Percentiles rank a stretch among this genome's conserved stretches.
Evolutionary conservation across 2,888 invertebrate species (phyloP).

Genomic region (Drosophila multiciliata): DNA sequence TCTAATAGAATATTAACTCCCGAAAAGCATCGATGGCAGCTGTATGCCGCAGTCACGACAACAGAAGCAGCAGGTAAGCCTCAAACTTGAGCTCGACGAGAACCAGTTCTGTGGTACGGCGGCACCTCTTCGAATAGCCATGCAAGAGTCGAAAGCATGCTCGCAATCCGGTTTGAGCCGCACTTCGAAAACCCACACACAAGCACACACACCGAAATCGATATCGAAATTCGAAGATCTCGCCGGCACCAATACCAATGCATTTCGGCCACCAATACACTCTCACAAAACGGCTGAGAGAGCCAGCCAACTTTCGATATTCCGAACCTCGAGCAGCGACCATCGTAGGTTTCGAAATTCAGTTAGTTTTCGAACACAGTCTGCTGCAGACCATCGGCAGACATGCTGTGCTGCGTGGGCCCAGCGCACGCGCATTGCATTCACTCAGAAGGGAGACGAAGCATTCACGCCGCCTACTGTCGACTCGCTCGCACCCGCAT

Average conservation of each 20-base stretch:
- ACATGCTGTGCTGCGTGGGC: constrained; percentile 10
- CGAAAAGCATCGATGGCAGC: constrained; percentile 67
- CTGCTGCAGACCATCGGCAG: constrained; percentile 43
- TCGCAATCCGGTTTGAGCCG: constrained; percentile 70
- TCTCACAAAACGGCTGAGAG: constrained; percentile 30
- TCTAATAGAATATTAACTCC: constrained; percentile 84
- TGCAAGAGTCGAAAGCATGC: constrained; percentile 32
- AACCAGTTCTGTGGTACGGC: constrained; percentile 63
- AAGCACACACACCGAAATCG: constrained; percentile 21
- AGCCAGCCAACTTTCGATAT: constrained; percentile 18
- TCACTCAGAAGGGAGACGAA: constrained; percentile 26
- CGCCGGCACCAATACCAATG: constrained; percentile 58
- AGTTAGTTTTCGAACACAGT: constrained; percentile 63
- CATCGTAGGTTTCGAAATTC: constrained; percentile 66
- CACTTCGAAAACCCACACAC: constrained; percentile 50
- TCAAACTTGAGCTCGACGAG: constrained; percentile 38
- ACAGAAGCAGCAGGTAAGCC: constrained; percentile 63
- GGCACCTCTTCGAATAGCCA: constrained; percentile 27
- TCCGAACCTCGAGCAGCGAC: constrained; percentile 40
- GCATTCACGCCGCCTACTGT: constrained; percentile 33
- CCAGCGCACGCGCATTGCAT: constrained; percentile 61
- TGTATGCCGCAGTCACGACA: constrained; percentile 24
- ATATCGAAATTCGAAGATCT: constrained; percentile 72
- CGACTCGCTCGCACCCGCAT: constrained; percentile 60
- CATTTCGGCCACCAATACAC: constrained; percentile 55